Conservation (phyloP, 1,140 invertebrate species). For the Thereuonema tuberculata region DNA sequence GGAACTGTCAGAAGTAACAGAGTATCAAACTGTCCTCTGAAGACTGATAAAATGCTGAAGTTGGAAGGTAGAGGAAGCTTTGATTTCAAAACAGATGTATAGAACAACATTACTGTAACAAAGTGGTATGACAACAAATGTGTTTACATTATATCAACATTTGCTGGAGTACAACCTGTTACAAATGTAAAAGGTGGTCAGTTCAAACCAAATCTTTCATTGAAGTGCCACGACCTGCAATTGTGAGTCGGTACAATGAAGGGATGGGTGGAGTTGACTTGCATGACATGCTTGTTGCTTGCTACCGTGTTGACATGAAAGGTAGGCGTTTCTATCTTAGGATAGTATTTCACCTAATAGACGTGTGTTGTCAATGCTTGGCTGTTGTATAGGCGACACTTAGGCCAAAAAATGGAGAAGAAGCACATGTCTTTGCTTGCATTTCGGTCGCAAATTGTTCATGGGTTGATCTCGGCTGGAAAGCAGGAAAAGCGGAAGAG, state of each 20-base stretch:
- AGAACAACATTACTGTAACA: neutral
- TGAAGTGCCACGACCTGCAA: slow-evolving; percentile 5
- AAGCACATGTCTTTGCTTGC: no score
- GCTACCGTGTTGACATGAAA: slow-evolving; percentile 17
- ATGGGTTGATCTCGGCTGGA: no score
- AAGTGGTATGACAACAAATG: neutral
- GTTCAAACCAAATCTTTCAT: neutral
- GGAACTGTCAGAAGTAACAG: slow-evolving; percentile 30
- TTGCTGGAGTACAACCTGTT: neutral
- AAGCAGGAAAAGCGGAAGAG: no score
- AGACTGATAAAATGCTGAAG: slow-evolving; percentile 21
- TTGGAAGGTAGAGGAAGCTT: slow-evolving; percentile 9
- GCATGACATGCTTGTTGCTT: slow-evolving; percentile 18
- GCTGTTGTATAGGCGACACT: no score
- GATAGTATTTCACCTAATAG: slow-evolving; percentile 18
- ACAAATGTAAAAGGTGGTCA: neutral
- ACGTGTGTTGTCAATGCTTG: no score
- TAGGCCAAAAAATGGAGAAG: no score
- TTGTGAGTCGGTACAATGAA: slow-evolving; percentile 20
- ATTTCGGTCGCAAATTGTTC: no score
- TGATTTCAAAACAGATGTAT: neutral
- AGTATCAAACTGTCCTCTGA: slow-evolving; percentile 24
- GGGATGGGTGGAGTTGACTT: slow-evolving; percentile 24
- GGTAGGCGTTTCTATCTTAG: slow-evolving; percentile 20
- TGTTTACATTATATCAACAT: neutral